A percentile compares a stretch with the other conserved stretches of the same genome.
Conservation (phyloP, 2,888 invertebrate genomes). For the Plebejus anna region DNA sequence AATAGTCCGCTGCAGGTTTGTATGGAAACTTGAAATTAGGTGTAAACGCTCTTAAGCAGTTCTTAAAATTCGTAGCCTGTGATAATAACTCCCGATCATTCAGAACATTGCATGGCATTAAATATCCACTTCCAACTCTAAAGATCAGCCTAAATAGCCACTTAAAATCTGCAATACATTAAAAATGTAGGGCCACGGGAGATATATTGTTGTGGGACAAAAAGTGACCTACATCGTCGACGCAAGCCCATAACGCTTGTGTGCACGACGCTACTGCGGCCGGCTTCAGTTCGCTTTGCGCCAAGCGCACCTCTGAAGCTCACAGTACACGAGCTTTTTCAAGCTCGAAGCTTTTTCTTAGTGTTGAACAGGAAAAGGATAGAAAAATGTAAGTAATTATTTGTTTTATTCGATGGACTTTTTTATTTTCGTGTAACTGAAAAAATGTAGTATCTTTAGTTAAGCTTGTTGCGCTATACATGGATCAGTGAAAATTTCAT, state of each 20-base stretch:
- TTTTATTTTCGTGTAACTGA: neutral
- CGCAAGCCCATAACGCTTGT: constrained; percentile 50
- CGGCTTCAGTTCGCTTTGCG: constrained; percentile 65
- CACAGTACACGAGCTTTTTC: constrained; percentile 44
- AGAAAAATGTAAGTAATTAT: constrained; percentile 39
- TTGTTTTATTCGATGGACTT: neutral
- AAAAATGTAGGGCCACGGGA: constrained; percentile 15
- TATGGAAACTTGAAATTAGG: too few relatives aligned
- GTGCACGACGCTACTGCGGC: constrained; percentile 68
- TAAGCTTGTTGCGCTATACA: neutral
- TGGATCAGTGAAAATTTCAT: neutral
- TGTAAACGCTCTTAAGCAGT: too few relatives aligned
- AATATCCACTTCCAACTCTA: neutral
- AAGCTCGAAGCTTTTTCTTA: constrained; percentile 32
- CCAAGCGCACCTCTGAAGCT: constrained; percentile 57
- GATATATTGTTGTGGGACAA: constrained; percentile 26
- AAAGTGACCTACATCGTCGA: constrained; percentile 35
- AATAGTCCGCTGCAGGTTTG: too few relatives aligned
- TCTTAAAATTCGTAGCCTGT: too few relatives aligned
- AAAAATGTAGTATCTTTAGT: neutral
- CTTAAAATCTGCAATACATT: neutral
- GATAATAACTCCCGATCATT: too few relatives aligned
- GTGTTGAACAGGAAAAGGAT: constrained; percentile 29
- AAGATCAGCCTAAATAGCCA: neutral
- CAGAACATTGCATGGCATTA: neutral